These are phyloP conservation scores for Eilema griseolum DNA, from an alignment of 2,888 invertebrate species.

Conservation along the genomic window DNA sequence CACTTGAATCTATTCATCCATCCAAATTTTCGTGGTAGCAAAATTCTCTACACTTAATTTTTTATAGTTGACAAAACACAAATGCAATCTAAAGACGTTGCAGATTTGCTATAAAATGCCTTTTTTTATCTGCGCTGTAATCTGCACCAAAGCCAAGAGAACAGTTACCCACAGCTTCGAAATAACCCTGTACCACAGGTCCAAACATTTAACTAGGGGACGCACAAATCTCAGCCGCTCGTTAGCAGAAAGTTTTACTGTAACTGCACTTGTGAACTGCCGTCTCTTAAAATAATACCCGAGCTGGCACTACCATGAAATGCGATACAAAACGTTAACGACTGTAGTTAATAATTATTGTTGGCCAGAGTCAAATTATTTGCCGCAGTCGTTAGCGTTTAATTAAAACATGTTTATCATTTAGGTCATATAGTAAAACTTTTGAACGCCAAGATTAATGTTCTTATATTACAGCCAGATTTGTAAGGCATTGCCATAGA, in stretches of 20 bases:
- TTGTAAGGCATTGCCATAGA: not conserved
- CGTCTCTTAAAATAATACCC: conserved; percentile 64
- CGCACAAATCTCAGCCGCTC: conserved; percentile 68
- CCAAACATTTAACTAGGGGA: conserved; percentile 60
- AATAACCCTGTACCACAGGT: conserved; percentile 30
- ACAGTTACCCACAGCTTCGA: conserved; percentile 11
- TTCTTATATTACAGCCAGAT: not conserved
- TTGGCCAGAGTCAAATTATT: not conserved
- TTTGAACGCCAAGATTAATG: not conserved
- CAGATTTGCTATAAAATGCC: not conserved
- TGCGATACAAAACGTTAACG: conserved; percentile 9
- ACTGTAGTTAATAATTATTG: not conserved
- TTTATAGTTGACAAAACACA: too few relatives aligned
- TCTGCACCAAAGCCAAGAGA: not conserved
- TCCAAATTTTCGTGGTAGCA: not conserved
- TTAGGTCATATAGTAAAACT: not conserved
- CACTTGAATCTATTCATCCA: too few relatives aligned
- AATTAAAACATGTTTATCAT: not conserved
- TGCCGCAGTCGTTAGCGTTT: not conserved
- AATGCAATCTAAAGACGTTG: too few relatives aligned
- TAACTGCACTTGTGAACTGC: conserved; percentile 72
- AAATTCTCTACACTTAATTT: not conserved
- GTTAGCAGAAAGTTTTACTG: conserved; percentile 71
- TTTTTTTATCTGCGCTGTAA: not conserved
- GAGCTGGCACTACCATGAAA: conserved; percentile 25